These are phyloP conservation scores for Suricata suricatta DNA, from an alignment of 2,113 vertebrate genomes.

Conservation along the genomic window DNA sequence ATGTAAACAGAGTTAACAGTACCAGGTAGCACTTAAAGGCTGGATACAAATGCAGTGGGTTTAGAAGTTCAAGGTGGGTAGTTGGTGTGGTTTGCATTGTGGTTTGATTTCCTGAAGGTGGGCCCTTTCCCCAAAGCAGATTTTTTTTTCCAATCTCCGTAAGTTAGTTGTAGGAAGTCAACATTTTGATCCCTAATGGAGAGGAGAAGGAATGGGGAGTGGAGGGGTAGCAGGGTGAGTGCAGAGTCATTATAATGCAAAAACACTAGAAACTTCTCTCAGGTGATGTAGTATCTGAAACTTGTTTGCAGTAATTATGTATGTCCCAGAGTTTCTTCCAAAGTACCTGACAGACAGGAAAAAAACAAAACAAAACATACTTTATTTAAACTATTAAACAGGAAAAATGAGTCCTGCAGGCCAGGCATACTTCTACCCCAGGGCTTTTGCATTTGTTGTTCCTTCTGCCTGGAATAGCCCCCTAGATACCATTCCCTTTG, in stretches of 20 bases:
- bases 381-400: neutral
- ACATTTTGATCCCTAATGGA: neutral
- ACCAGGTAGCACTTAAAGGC: neutral
- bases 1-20: neutral
- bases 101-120: neutral
- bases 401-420: neutral
- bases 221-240: neutral
- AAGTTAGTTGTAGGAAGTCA: constrained; percentile 8
- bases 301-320: neutral
- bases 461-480: neutral
- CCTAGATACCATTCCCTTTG: neutral
- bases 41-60: neutral
- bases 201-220: neutral
- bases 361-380: neutral
- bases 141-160: neutral
- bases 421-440: neutral
- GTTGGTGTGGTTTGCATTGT: neutral
- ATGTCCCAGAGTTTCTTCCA: neutral
- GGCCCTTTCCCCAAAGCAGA: neutral
- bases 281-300: neutral
- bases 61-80: neutral
- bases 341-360: neutral
- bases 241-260: neutral
- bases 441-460: neutral
- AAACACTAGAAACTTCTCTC: neutral